Base-by-base conservation (phyloP, 1,140 invertebrate genomes). In the Colletes gigas region DNA sequence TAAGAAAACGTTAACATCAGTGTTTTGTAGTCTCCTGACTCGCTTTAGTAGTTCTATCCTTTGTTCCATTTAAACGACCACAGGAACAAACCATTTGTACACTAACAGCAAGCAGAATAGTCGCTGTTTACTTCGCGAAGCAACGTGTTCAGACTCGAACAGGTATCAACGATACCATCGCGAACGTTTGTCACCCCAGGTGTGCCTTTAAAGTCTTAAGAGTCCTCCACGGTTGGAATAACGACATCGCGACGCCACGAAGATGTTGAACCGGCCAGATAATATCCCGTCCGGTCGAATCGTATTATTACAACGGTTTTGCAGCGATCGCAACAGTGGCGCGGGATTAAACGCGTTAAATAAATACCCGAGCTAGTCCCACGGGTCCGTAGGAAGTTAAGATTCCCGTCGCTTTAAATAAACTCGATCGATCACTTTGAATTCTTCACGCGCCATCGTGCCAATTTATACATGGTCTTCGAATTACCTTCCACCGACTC, bases 381-480 rank as follows among this genome's bases (percentile, higher is more conserved):
- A n/a, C 10, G 12, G n/a, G n/a, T 30, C 30, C 30, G 41, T 3
- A 4, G 10, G 3, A 17, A 8, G 52, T 6, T 14, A 39, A 14
- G 21, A 69, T 69, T 54, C 50, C 17, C 41, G 17, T 9, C n/a
- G 59, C 15, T 73, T 65, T 54, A 54, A 68, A 81, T 44, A 80
- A 68, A 68, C 30, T 17, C 30, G 62, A 75, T 69, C 66, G 59
- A 68, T 57, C 60, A 1, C 17, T 78, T 78, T 52, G 68, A 66
- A 78, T 82, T 82, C 80, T 66, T 68, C n/a, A 10, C 67, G 68
- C 75, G 67, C 50, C 54, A 39, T 57, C 80, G 21, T 50, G 44
- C 75, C 67, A 78, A 82, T 78, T 82, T 82, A 57, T 72, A 77
- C 79, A 63, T 81, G 72, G 73, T 57, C 59, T 39, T 50, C 69